These are phyloP conservation scores for Dendrocopos noguchii DNA, from an alignment of 2,113 vertebrate genomes.

Conservation along the genomic window DNA sequence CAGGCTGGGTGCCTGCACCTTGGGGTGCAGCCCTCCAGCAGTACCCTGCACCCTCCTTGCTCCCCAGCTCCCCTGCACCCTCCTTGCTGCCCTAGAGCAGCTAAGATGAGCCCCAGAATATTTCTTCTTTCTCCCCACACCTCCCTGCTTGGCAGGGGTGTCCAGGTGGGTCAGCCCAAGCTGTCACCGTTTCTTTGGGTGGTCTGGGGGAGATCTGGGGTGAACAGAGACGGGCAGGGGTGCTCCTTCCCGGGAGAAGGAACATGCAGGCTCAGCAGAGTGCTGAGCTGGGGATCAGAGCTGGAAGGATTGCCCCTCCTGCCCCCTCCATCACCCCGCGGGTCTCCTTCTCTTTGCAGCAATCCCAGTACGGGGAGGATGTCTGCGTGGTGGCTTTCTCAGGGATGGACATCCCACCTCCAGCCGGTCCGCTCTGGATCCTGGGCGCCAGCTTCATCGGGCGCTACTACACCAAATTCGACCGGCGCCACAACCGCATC, in stretches of 20 bases:
- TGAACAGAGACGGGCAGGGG: background rate
- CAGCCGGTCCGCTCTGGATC: constrained; percentile 91
- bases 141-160: accelerated
- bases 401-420: constrained; percentile 89
- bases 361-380: constrained; percentile 82
- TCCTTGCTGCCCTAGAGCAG: background rate
- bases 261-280: accelerated
- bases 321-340: background rate
- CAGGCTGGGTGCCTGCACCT: background rate
- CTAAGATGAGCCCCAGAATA: accelerated
- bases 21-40: background rate
- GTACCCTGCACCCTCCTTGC: background rate
- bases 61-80: background rate
- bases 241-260: background rate
- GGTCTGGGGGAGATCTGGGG: background rate
- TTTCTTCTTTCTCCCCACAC: background rate
- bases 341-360: constrained; percentile 71
- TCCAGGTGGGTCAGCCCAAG: background rate
- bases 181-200: background rate
- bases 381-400: constrained; percentile 89
- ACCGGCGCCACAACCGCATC: constrained; percentile 90
- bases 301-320: accelerated
- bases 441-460: constrained; percentile 95
- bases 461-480: constrained; percentile 95
- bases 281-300: background rate